phyloP scores from a whole-genome alignment of 2,113 vertebrate genomes.

The Thunnus thynnus region DNA sequence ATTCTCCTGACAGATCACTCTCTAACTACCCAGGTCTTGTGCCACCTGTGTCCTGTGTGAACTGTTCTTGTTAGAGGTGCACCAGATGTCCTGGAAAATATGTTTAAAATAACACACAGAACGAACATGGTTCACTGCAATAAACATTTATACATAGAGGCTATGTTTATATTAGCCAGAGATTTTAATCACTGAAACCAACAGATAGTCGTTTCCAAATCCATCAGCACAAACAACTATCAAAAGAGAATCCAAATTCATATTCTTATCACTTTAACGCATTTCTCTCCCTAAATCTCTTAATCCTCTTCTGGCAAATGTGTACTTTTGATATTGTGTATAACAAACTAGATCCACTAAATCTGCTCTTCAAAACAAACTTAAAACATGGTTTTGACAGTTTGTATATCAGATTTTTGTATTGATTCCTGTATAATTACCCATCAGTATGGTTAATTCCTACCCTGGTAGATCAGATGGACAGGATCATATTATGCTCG shows the following conservation, averaged over 20 bases:
- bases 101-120: conserved; percentile 32
- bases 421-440: not conserved
- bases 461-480: too few relatives aligned
- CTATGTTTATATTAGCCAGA: not conserved
- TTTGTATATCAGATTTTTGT: not conserved
- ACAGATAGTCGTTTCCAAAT: too few relatives aligned
- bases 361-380: too few relatives aligned
- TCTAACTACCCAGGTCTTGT: conserved; percentile 27
- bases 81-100: conserved; percentile 54
- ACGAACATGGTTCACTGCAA: not conserved
- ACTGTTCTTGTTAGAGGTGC: conserved; percentile 32
- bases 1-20: conserved; percentile 42
- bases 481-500: too few relatives aligned
- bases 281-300: not conserved
- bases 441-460: too few relatives aligned
- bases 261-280: not conserved
- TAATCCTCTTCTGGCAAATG: not conserved
- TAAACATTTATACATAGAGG: not conserved
- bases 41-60: conserved; percentile 67
- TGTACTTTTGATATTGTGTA: not conserved
- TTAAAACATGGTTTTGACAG: too few relatives aligned
- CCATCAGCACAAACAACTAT: not conserved
- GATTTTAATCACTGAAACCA: too few relatives aligned
- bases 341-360: too few relatives aligned
- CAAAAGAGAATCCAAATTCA: not conserved